Conservation (phyloP, 53 echinoderm and acorn worm species). For the Apostichopus leukothele region DNA sequence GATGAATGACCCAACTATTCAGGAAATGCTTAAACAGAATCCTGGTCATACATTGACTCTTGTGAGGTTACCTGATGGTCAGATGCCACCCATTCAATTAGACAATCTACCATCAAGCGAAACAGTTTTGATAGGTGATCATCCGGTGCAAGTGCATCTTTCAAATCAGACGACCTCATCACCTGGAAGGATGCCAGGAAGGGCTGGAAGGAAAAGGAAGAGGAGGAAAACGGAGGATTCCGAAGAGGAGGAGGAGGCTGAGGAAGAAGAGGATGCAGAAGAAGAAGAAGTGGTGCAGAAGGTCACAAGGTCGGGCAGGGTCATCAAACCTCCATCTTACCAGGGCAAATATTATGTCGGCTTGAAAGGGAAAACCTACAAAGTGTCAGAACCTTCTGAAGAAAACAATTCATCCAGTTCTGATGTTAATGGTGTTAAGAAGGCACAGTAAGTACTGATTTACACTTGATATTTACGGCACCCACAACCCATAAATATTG, state of each 20-base stretch:
- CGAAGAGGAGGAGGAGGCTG: background rate
- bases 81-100: conserved; percentile 22
- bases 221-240: conserved; percentile 18
- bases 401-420: background rate
- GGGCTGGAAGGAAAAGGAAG: conserved; percentile 24
- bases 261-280: background rate
- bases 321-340: conserved; percentile 21
- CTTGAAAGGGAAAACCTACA: conserved; percentile 14
- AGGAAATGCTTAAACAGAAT: conserved; percentile 44
- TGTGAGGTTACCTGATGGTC: conserved; percentile 24
- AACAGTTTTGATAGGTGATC: background rate
- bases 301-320: conserved; percentile 27
- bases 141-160: background rate
- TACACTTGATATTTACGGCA: background rate
- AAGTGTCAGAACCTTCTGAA: background rate
- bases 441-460: background rate
- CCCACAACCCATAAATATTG: too few relatives aligned
- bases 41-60: conserved; percentile 40
- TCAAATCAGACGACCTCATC: background rate
- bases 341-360: conserved; percentile 34
- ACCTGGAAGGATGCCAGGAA: conserved; percentile 2
- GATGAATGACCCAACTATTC: conserved; percentile 32
- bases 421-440: background rate
- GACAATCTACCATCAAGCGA: conserved; percentile 18
- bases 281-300: conserved; percentile 16